Base-by-base conservation (phyloP, 2,113 vertebrate genomes). In the Erythrolamprus reginae region DNA sequence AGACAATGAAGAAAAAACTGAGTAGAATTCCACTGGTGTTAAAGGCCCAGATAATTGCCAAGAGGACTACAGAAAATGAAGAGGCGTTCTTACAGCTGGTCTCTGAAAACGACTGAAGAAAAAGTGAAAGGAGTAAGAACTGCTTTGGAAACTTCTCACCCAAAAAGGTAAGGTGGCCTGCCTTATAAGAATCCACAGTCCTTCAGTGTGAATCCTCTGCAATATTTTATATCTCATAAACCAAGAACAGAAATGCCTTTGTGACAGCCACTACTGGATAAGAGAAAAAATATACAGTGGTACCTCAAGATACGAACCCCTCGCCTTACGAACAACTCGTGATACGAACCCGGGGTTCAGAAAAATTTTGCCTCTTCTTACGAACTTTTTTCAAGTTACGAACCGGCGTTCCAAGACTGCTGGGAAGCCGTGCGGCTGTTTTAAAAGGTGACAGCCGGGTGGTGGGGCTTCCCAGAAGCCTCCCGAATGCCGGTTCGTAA, bases 21-120 rank as follows among this genome's bases (percentile, higher is more conserved):
- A 99, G 94, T 48, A 99, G 96, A 92, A 99, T 97, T 92, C 99
- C 99, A 92, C 96, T 96, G 10, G 98, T 98, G 91, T 99, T 98
- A 90, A 99, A 97, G 0, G 97, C 98, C 98, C 98, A 99, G 87
- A 98, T 95, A 28, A 98, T 92, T 61, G 98, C 98, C 92, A 97
- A 95, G 1, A 99, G 96, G 90, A 96, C 97, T 17, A 96, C 97
- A 85, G 97, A 97, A 77, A 96, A 95, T 28, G 96, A 93, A 0
- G 94, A 92, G 23, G 97, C 96, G 53, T 96, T 94, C 87, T 95
- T 91, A 93, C 94, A 91, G 82, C 88, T 77, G 52, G 4, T 91
- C 24, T 96, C 95, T 82, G 96, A 96, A 28, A 96, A 95, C 0
- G 95, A 95, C 97, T 97, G 92, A 0, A 3, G 91, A 86, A 93